Evolutionary conservation across 1,140 invertebrate genomes (phyloP), one percentile per base, ranked within the genome.

Genomic region (Drosophila nigrodunni): DNA sequence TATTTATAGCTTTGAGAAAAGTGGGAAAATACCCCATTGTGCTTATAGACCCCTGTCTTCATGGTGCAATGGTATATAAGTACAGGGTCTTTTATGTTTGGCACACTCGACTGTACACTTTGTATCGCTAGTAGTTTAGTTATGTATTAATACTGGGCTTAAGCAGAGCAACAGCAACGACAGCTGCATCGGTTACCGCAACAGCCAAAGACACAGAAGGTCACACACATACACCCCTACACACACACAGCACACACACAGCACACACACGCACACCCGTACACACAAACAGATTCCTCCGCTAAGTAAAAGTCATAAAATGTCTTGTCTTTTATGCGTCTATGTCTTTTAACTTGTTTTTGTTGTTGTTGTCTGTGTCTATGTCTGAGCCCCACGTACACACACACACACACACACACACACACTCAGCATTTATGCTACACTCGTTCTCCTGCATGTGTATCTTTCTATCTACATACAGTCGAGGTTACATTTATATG

Each of bases 171-270:
- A 15, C 18, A 62, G 67, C 30, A 46, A 50, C 21, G 50, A 41
- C 41, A 34, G 21, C 41, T 64, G 67, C 43, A 50, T 30, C 6
- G 25, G 25, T 30, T 30, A 59, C 46, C 59, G 67, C 79, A 74
- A 57, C 77, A 77, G 71, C 70, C 80, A 88, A 88, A 88, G 85
- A 69, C 86, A 78, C 43, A 74, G 80, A 88, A 89, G 85, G 85
- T 87, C 82, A 87, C 64, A 82, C 49, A 61, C 50, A 68, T 15
- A 39, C 52, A 46, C 41, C 18, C 18, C 18, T 21, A 50, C 15
- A 43, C 25, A 15, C 15, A 15, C 15, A 15, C 15, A 15, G 15
- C 15, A 43, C 25, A 15, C 52, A 44, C n/a, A 60, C 54, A 8
- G 50, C 54, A 11, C 44, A 59, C 43, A 47, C 43, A 34, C 11